Evolutionary conservation across 1,140 invertebrate genomes (phyloP).

Genomic region (Pemphigus obesinymphae): DNA sequence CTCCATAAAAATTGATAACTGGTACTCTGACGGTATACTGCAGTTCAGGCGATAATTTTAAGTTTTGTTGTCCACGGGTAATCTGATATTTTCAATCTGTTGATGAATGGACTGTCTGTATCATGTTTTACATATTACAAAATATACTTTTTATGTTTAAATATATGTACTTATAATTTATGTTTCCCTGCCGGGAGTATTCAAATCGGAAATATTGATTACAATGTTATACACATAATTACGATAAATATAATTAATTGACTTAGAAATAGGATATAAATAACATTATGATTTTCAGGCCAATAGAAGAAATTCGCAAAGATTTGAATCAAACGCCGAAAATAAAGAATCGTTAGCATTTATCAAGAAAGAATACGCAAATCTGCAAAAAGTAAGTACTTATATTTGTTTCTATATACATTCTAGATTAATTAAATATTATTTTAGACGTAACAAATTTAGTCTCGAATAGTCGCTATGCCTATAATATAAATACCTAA

Average conservation of each 20-base stretch:
- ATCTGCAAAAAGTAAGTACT: constrained; percentile 24
- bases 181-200: no score
- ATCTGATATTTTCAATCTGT: neutral
- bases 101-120: neutral
- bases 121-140: neutral
- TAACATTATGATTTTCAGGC: neutral
- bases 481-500: no score
- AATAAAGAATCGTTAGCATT: neutral
- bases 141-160: neutral
- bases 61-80: neutral
- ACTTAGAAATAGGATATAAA: neutral
- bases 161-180: neutral
- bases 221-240: no score
- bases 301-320: neutral
- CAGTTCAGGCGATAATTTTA: neutral
- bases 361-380: constrained; percentile 11
- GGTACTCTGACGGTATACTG: neutral
- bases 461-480: no score
- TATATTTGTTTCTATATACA: no score
- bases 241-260: neutral
- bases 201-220: neutral
- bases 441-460: no score
- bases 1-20: neutral
- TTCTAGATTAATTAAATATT: no score
- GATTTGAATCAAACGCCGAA: neutral